Evolutionary conservation across 2,113 vertebrate species (phyloP).

Genomic region (Fukomys damarensis): DNA sequence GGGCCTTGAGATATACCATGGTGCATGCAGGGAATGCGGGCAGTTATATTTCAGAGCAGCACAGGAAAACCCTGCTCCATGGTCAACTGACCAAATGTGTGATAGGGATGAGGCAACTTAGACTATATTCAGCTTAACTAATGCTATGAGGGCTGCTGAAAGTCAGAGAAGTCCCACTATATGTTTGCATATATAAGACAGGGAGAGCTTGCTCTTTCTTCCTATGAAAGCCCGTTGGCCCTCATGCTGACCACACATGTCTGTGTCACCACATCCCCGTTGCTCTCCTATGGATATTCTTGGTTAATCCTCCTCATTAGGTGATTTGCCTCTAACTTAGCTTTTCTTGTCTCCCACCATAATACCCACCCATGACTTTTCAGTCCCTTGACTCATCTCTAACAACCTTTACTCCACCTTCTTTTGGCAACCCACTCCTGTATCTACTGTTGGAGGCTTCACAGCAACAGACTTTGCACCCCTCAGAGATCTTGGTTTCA

Average conservation of each 20-base stretch:
- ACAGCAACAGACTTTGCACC: background rate
- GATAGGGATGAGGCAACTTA: background rate
- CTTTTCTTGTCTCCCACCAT: background rate
- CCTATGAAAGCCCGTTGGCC: background rate
- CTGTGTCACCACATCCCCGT: background rate
- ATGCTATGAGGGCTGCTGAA: background rate
- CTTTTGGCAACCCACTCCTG: accelerated
- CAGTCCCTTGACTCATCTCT: background rate
- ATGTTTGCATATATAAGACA: background rate
- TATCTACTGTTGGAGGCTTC: background rate
- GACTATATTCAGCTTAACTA: background rate
- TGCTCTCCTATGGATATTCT: background rate
- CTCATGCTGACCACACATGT: too few species aligned
- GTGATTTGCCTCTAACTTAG: background rate
- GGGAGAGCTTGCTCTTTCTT: background rate
- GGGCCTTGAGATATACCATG: background rate
- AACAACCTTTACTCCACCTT: background rate
- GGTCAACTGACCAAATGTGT: background rate
- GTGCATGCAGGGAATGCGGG: background rate
- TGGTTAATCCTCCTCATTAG: background rate
- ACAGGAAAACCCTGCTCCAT: background rate
- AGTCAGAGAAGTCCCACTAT: background rate
- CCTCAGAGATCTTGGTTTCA: background rate
- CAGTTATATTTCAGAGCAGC: background rate
- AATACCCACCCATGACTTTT: background rate